phyloP scores from a whole-genome alignment of 2,113 vertebrate species.

The Heloderma charlesbogerti region DNA sequence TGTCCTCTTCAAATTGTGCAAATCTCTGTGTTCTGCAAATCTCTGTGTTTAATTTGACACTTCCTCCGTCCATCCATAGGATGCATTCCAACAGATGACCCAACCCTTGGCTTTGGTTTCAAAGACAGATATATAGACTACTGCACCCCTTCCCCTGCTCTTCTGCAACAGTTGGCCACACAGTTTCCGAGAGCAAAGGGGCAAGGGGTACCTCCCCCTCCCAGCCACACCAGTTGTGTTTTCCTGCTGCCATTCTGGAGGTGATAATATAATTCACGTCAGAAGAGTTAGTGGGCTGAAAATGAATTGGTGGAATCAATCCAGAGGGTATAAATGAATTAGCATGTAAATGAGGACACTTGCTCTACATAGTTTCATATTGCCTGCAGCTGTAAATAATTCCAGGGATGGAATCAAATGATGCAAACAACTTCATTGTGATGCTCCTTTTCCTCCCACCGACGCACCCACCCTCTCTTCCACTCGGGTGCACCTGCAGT shows the following conservation, averaged over 20 bases:
- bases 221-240: constrained; percentile 42
- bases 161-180: constrained; percentile 50
- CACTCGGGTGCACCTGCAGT: constrained; percentile 66
- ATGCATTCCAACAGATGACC: constrained; percentile 17
- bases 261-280: constrained; percentile 79
- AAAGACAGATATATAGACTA: background rate
- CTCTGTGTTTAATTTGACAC: background rate
- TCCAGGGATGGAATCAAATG: constrained; percentile 78
- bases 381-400: constrained; percentile 83
- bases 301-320: constrained; percentile 83
- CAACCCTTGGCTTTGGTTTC: constrained; percentile 3
- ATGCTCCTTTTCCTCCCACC: background rate
- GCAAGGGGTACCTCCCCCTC: constrained; percentile 45
- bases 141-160: too few species aligned
- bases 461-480: constrained; percentile 47
- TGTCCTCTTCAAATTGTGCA: too few species aligned
- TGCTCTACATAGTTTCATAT: constrained; percentile 81
- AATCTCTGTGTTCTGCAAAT: too few species aligned
- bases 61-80: rapidly evolving
- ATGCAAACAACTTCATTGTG: constrained; percentile 80
- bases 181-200: constrained; percentile 58
- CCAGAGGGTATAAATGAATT: constrained; percentile 84
- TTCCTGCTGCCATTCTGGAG: constrained; percentile 72
- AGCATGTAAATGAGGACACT: constrained; percentile 84
- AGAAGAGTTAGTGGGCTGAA: constrained; percentile 80